Percentiles rank a stretch among this genome's conserved stretches.
These are phyloP conservation scores for Todiramphus chloris DNA, from an alignment of 2,113 vertebrate species.

Conservation along the genomic window DNA sequence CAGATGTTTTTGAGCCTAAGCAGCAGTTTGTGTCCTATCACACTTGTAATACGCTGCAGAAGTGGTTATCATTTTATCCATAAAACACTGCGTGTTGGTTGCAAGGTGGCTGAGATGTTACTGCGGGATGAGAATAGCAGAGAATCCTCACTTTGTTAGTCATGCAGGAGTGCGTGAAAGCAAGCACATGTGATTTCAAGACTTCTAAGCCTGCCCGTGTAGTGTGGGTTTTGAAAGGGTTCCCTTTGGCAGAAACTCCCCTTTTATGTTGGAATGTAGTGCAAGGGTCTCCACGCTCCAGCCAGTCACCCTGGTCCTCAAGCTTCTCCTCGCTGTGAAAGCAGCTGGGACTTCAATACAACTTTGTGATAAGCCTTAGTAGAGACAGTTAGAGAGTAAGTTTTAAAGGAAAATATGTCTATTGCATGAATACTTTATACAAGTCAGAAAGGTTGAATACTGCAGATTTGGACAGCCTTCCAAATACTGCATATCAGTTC, in stretches of 20 bases:
- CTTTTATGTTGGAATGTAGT: not conserved
- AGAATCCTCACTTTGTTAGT: not conserved
- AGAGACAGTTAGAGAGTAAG: not conserved
- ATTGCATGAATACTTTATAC: not conserved
- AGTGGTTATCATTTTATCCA: not conserved
- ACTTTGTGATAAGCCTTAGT: not conserved
- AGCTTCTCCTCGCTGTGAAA: not conserved
- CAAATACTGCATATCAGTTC: not conserved
- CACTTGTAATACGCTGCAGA: not conserved
- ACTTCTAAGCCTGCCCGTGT: not conserved
- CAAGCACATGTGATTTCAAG: not conserved
- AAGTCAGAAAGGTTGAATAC: not conserved
- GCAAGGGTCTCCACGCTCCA: not conserved
- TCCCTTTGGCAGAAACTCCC: not conserved
- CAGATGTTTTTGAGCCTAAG: not conserved
- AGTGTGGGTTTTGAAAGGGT: not conserved
- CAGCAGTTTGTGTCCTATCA: not conserved
- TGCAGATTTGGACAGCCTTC: not conserved
- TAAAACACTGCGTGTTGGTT: not conserved
- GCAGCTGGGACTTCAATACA: not conserved
- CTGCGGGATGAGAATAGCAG: not conserved
- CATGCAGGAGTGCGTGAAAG: not conserved
- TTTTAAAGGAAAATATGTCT: not conserved
- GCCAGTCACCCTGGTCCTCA: not conserved
- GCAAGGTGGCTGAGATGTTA: not conserved